Percentiles rank a stretch among this genome's conserved stretches.
These are phyloP conservation scores for Protobothrops flavoviridis DNA, from an alignment of 2,113 vertebrate genomes.

Conservation along the genomic window DNA sequence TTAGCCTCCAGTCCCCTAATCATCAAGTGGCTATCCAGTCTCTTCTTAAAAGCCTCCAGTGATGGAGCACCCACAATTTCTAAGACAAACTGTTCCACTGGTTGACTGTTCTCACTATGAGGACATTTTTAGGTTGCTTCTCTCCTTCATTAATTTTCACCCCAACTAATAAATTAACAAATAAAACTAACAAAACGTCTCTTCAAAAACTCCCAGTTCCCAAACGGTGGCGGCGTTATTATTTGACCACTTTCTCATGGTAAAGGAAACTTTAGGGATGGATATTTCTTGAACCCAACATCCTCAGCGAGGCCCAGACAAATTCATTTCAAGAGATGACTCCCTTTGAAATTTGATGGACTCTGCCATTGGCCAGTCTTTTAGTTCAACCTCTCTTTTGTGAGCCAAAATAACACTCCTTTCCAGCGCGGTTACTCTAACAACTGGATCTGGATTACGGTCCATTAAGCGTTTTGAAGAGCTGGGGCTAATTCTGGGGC, in stretches of 20 bases:
- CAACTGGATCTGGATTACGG: background rate
- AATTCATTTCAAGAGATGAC: background rate
- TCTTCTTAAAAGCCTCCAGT: background rate
- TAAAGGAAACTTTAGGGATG: background rate
- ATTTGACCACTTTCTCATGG: background rate
- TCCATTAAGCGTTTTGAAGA: slow-evolving; percentile 63
- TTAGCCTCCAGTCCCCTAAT: too few species aligned
- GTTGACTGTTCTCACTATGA: background rate
- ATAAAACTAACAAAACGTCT: background rate
- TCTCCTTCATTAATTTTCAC: background rate
- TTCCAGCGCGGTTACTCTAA: slow-evolving; percentile 20
- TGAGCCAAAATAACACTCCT: slow-evolving; percentile 2
- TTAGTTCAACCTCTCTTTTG: background rate
- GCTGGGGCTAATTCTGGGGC: slow-evolving; percentile 40
- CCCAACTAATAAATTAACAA: background rate
- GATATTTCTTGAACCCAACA: background rate
- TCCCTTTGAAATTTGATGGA: background rate
- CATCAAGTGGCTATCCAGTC: background rate
- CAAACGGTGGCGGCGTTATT: too few species aligned
- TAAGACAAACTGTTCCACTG: background rate
- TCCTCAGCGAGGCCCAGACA: background rate
- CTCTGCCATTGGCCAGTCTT: accelerated
- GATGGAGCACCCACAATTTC: background rate
- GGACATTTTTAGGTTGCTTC: background rate
- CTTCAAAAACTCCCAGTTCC: background rate